These are phyloP conservation scores for Sebastes taczanowskii DNA, from an alignment of 2,797 vertebrate species.

Conservation along the genomic window DNA sequence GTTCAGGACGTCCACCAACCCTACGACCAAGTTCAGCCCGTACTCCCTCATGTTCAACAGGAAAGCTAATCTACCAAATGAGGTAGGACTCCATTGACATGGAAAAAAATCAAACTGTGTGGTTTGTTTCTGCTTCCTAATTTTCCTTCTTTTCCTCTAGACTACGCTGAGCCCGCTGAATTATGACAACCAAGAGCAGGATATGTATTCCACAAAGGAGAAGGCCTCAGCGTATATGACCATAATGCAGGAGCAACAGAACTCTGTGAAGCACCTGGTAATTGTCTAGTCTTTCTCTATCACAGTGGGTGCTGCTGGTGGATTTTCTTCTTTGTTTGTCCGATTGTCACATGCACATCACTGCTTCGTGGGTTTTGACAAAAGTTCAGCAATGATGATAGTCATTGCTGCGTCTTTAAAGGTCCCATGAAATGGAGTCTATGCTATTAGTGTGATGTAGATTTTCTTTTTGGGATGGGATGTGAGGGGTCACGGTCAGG, in stretches of 20 bases:
- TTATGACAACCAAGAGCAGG: slow-evolving; percentile 73
- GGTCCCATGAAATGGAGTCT: not conserved
- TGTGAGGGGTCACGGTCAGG: too few relatives aligned
- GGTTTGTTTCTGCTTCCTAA: not conserved
- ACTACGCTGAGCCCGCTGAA: slow-evolving; percentile 69
- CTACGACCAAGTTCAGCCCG: slow-evolving; percentile 87
- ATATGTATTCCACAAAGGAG: slow-evolving; percentile 64
- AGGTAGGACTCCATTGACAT: slow-evolving; percentile 34
- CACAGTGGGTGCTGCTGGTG: not conserved
- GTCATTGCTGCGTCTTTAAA: not conserved
- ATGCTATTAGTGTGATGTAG: too few relatives aligned
- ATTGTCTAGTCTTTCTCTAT: not conserved
- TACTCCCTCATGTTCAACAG: slow-evolving; percentile 91
- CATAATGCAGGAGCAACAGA: slow-evolving; percentile 84
- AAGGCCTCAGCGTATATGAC: slow-evolving; percentile 67
- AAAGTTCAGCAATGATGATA: not conserved
- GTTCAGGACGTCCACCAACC: slow-evolving; percentile 86
- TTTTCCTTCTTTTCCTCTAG: slow-evolving; percentile 50
- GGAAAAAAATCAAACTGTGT: too few relatives aligned
- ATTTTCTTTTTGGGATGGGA: not conserved
- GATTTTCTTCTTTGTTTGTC: not conserved
- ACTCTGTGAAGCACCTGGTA: slow-evolving; percentile 86
- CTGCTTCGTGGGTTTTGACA: not conserved
- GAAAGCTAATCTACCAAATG: slow-evolving; percentile 77
- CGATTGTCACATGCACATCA: not conserved